Evolutionary conservation across 1,140 invertebrate genomes (phyloP), one percentile per base, ranked within the genome.

Genomic region (Lepidostoma basale): DNA sequence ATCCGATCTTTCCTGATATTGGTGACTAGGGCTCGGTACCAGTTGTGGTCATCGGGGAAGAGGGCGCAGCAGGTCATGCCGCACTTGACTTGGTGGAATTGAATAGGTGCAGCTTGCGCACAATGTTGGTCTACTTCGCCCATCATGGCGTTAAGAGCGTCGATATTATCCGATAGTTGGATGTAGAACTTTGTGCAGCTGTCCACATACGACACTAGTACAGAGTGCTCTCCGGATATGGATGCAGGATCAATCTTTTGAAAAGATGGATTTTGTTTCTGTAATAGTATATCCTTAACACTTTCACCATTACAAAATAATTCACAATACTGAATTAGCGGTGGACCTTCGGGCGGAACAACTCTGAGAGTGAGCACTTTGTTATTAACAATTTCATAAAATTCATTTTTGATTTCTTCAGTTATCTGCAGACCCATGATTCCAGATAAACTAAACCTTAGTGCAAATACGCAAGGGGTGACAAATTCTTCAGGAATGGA

Each of bases 1-100:
- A 86, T 76, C 47, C 79, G 78, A 2, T 83, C 78, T 10, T 78
- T 79, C 40, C 75, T 76, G 1, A 84, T 74, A 2, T 77, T 76
- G 14, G 85, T 74, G 5, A 91, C 84, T 73, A 87, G 83, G 5
- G 88, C 89, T 52, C 89, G 80, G 75, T 92, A 94, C 90, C 91
- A 94, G 54, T 84, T 82, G 22, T 79, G 77, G 79, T 93, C 92
- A 68, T 83, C 84, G 69, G 86, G 86, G 70, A 88, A 94, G 33
- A 89, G 80, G 0, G 91, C 92, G 74, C 89, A 88, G 76, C 92
- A 94, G 0, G 90, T 87, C 33, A 87, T 81, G 4, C 88, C 88
- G 23, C 81, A 58, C 14, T 79, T 77, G 0, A 90, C 67, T 23
- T 87, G 77, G 3, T 84, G 73, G 10, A 77, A 76, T 18, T 79